phyloP scores from a whole-genome alignment of 2,888 invertebrate genomes.

The Euplexia lucipara region DNA sequence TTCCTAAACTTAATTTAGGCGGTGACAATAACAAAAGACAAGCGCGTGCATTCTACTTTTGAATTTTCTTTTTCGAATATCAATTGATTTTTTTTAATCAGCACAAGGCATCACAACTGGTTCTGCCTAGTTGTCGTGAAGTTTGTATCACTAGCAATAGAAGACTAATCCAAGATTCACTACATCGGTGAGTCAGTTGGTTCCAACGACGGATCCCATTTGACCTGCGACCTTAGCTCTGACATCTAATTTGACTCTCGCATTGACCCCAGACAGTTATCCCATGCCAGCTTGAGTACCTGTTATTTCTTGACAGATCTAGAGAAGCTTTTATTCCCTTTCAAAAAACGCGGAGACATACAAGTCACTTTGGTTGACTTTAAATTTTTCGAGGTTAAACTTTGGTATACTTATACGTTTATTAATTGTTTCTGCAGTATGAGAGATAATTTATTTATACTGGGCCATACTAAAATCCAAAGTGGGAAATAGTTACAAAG shows the following conservation, averaged over 20 bases:
- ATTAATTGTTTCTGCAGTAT: no score
- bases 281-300: constrained; percentile 34
- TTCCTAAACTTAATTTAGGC: not conserved
- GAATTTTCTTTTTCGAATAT: constrained; percentile 9
- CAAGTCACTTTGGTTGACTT: no score
- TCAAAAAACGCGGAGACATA: no score
- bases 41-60: constrained; percentile 21
- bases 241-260: constrained; percentile 80
- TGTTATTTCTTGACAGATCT: constrained; percentile 39
- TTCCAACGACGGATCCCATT: constrained; percentile 68
- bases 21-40: not conserved
- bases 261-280: constrained; percentile 76
- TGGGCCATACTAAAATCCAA: no score
- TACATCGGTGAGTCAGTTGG: constrained; percentile 66
- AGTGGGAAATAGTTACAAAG: no score
- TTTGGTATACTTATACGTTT: no score
- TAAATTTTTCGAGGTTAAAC: no score
- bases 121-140: constrained; percentile 46
- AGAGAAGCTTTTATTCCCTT: not conserved
- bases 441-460: no score
- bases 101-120: not conserved
- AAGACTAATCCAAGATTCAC: constrained; percentile 62
- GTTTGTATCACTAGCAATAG: constrained; percentile 45
- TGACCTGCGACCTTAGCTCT: constrained; percentile 79
- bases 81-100: constrained; percentile 17